phyloP scores from a whole-genome alignment of 1,140 invertebrate species.

The Ladona fulva region DNA sequence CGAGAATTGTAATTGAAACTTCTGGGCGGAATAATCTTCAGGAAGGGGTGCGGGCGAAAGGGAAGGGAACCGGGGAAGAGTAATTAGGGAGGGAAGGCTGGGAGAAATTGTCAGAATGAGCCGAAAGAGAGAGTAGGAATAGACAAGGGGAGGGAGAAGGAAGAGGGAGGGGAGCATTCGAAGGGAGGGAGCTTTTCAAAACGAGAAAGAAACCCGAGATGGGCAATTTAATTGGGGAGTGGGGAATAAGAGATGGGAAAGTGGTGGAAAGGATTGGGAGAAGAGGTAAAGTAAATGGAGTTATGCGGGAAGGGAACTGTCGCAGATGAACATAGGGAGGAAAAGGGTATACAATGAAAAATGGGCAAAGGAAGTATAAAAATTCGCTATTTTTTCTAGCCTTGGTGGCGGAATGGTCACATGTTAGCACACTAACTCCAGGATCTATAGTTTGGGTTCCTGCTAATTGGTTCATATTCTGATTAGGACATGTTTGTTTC shows the following conservation, averaged over 20 bases:
- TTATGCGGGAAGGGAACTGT: not conserved
- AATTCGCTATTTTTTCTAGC: too few species aligned
- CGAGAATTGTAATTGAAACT: slow-evolving; percentile 7
- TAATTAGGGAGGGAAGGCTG: not conserved
- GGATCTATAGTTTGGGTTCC: too few species aligned
- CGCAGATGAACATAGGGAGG: not conserved
- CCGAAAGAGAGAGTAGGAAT: not conserved
- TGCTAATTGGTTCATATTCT: too few species aligned
- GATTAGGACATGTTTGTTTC: too few species aligned
- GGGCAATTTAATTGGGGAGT: not conserved
- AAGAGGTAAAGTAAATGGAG: not conserved
- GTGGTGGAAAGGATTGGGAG: not conserved
- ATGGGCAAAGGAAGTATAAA: too few species aligned
- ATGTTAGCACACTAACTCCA: too few species aligned
- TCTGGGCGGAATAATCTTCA: not conserved
- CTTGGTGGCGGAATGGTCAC: too few species aligned
- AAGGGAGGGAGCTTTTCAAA: not conserved
- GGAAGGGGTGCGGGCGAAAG: not conserved
- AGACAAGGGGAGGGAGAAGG: not conserved
- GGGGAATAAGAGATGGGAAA: not conserved
- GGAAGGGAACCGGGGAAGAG: not conserved
- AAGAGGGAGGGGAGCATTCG: not conserved
- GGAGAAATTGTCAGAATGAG: not conserved
- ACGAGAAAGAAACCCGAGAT: not conserved
- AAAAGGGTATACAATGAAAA: not conserved